Evolutionary conservation across 2,888 invertebrate genomes (phyloP).

Genomic region (Gibbula magus): DNA sequence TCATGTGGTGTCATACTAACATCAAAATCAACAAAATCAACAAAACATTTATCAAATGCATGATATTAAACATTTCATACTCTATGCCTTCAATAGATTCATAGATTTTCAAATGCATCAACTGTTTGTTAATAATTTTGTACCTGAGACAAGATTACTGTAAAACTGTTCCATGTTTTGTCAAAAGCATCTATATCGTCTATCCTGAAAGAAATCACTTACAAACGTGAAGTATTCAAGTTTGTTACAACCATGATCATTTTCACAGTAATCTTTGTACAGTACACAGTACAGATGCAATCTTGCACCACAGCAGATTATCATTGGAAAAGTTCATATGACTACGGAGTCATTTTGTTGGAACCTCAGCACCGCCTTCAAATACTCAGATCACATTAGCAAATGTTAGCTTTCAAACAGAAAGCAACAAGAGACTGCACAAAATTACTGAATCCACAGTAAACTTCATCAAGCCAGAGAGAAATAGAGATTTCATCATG

Average conservation of each 20-base stretch:
- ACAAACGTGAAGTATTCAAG: background rate
- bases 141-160: slow-evolving; percentile 1
- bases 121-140: background rate
- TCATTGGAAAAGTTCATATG: background rate
- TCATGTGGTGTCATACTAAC: background rate
- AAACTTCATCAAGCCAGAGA: too few species aligned
- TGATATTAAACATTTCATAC: background rate
- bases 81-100: background rate
- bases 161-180: background rate
- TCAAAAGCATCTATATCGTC: background rate
- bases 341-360: background rate
- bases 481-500: too few species aligned
- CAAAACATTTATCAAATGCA: background rate
- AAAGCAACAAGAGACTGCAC: too few species aligned
- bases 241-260: background rate
- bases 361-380: slow-evolving; percentile 5
- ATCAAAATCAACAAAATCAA: background rate
- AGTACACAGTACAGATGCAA: background rate
- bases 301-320: slow-evolving; percentile 7
- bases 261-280: background rate
- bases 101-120: background rate
- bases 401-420: background rate
- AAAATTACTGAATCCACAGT: too few species aligned
- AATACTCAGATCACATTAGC: slow-evolving; percentile 11
- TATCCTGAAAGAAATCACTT: too few species aligned